Evolutionary conservation across 1,140 invertebrate species (phyloP), one percentile per base, ranked within the genome.

Genomic region (Vollenhovia emeryi): DNA sequence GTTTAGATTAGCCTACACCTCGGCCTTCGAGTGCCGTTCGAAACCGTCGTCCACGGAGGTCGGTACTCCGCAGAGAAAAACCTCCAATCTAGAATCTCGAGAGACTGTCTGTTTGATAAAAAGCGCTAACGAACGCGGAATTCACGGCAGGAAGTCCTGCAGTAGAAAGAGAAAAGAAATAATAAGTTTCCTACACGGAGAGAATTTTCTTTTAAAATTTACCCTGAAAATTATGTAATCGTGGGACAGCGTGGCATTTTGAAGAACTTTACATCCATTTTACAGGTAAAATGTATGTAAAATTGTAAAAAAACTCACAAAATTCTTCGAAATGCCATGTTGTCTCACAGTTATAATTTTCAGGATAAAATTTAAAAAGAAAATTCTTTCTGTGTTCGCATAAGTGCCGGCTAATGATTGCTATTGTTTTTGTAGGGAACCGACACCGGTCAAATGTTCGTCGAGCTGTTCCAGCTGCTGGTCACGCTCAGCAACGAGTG

Each of bases 401-500:
- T 2, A 52, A 2, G 36, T 59, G 0, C 68, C 7, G 18, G 7
- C 21, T 13, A 43, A 18, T 30, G 60, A 27, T 50, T 45, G 11
- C 43, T 21, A 64, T 36, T 40, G 13, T 69, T 80, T 33, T 69
- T 50, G 6, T 36, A 96, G 95, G 95, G 95, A 45, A 96, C 96
- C 36, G 92, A 94, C 85, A 96, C 96, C 0, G 97, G 97, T 0
- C 95, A 95, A 52, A 95, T 96, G 80, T 97, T 97, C 90, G 94
- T 95, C 13, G 94, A 97, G 78, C 94, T 97, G 91, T 95, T 97
- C 5, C 95, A 96, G 88, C 95, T 96, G 80, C 90, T 97, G n/a
- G 96, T 96, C 0, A 94, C 92, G 0, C 92, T 97, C 7, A 96
- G 95, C 85, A 97, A 97, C 89, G 96, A 96, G 71, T 97, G 96